Base-by-base conservation (phyloP, 2,113 vertebrate species). In the Sander vitreus region DNA sequence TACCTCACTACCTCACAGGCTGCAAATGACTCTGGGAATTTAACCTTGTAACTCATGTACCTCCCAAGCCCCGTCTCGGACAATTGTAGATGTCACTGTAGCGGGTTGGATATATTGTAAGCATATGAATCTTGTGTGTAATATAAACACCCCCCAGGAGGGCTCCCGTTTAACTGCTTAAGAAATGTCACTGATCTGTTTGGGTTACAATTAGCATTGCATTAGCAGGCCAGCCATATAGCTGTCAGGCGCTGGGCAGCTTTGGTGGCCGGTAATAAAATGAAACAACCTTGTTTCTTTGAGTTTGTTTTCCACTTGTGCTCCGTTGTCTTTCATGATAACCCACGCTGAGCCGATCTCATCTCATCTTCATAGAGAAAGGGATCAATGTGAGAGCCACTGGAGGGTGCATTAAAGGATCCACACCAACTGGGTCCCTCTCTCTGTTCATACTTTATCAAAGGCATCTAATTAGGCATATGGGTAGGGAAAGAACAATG, bases 371-470 rank as follows among this genome's bases (percentile, higher is more conserved):
- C 80, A 88, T 60, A 88, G 86, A 83, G 66, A 85, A 65, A 74
- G 62, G 85, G 85, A 90, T 92, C 91, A 85, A 89, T 91, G 85
- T 73, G 76, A 89, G 84, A 89, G 90, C 59, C 82, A 85, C 89
- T 88, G 87, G 86, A 93, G 88, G 91, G 62, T 84, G 84, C 87
- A 89, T 92, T 90, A 91, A 88, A 81, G 60, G 81, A 77, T 84
- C 86, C 77, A 68, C 79, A 84, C 88, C 88, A 91, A 89, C 90
- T 89, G 89, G 78, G 91, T 87, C 88, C 63, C 84, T 19, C 55
- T 83, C 80, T 86, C 89, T 88, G 90, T 91, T 92, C 92, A 90
- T 89, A 90, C 83, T 63, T 67, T 73, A 93, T 93, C 93, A 93
- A 91, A 93, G 85, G 72, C 82, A 86, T 85, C 87, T 87, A 91